Conservation (phyloP, 2,888 invertebrate species). For the Schizotus pectinicornis region DNA sequence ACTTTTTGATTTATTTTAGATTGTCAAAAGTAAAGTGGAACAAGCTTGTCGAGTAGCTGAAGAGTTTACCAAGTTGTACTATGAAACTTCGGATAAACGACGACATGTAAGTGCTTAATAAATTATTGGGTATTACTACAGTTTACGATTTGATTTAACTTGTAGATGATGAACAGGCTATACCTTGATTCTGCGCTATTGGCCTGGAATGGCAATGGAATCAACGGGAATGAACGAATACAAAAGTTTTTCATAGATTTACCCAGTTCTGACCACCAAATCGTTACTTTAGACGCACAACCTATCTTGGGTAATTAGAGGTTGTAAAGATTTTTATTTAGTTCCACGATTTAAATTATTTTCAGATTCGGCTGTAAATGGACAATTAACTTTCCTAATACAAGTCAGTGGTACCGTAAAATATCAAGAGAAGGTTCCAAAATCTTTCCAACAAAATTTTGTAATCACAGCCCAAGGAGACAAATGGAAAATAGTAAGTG, state of each 20-base stretch:
- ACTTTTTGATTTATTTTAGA: conserved; percentile 59
- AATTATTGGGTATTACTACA: conserved; percentile 11
- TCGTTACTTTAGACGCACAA: conserved; percentile 86
- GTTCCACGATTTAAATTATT: conserved; percentile 27
- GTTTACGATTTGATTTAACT: conserved; percentile 24
- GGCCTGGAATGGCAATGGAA: conserved; percentile 92
- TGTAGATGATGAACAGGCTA: conserved; percentile 75
- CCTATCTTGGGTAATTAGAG: conserved; percentile 69
- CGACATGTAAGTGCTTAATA: conserved; percentile 69
- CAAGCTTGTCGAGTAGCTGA: conserved; percentile 85
- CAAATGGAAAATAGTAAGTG: conserved; percentile 93
- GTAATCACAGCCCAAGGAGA: conserved; percentile 85
- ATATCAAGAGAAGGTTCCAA: conserved; percentile 66
- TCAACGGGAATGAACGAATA: conserved; percentile 80
- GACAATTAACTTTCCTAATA: conserved; percentile 82
- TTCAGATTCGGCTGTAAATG: conserved; percentile 74
- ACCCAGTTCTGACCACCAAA: conserved; percentile 78
- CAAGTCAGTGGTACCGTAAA: conserved; percentile 84
- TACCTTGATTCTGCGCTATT: conserved; percentile 85
- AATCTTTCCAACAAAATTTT: conserved; percentile 85
- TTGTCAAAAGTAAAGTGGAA: conserved; percentile 71
- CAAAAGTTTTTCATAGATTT: conserved; percentile 85
- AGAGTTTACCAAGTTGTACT: conserved; percentile 88
- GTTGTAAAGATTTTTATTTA: no score
- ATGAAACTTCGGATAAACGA: conserved; percentile 86